Evolutionary conservation across 92 coral and sea anemone species (phyloP), one percentile per base, ranked within the genome.

Genomic region (Meandrina meandrites): DNA sequence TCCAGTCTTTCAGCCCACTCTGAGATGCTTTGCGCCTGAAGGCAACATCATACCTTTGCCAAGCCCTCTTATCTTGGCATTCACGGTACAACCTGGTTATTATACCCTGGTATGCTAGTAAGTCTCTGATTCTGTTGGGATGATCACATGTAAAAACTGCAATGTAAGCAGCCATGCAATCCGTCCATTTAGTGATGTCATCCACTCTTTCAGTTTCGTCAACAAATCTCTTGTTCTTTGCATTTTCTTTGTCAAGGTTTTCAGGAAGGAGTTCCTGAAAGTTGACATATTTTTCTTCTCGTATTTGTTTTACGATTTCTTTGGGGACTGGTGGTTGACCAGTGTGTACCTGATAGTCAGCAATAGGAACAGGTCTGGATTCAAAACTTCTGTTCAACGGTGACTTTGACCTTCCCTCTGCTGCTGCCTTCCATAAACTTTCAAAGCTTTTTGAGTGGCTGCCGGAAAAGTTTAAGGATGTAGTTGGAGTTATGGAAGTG

Each of bases 21-120:
- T 90, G 94, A 14, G 95, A 94, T 16, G 99, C 99, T 82, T 95
- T 97, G 22, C 99, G 91, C 34, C 99, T 91, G 79, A 94, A 97
- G 35, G 98, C 99, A 51, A 95, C 98, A 75, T 97, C 99, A 87
- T 97, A 97, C 78, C 99, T 87, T 85, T 95, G 95, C 99, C 99
- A 97, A 36, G 99, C 96, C 67, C 89, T 91, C 82, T 94, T 92
- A 79, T 97, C 98, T 51, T 92, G 96, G 84, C 99, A 93, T 88
- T 93, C 98, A 72, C 98, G 95, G 75, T 86, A 93, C 36, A 97
- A 88, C 90, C 93, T 86, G 71, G 93, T 91, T 81, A 97, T 90
- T 48, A 91, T 95, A 12, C 95, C 93, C 57, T 93, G 98, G 85
- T 95, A 97, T 18, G 94, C 95, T 37, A 97, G 78, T 51, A 97